Evolutionary conservation across 2,113 vertebrate species (phyloP).

Genomic region (Lepidothrix coronata): DNA sequence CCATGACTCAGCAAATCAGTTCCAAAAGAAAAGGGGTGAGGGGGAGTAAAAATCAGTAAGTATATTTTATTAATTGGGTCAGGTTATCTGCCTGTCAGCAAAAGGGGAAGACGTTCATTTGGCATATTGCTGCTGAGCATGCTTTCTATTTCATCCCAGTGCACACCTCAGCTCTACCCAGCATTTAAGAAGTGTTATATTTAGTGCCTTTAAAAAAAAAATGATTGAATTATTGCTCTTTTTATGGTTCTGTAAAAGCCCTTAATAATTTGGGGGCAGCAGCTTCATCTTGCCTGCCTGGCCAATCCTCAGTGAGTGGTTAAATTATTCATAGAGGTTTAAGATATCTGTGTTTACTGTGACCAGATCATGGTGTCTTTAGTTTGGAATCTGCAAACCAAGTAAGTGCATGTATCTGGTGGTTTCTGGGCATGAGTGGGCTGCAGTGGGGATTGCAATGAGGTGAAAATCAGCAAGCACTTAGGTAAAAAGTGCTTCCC

Average conservation of each 20-base stretch:
- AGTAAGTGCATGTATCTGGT: not conserved
- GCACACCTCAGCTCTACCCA: slow-evolving; percentile 37
- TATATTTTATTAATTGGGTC: slow-evolving; percentile 55
- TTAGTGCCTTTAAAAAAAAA: slow-evolving; percentile 58
- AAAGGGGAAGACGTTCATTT: not conserved
- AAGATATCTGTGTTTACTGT: slow-evolving; percentile 58
- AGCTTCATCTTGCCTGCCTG: slow-evolving; percentile 33
- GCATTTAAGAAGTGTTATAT: slow-evolving; percentile 70
- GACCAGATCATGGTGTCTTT: not conserved
- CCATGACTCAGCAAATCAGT: not conserved
- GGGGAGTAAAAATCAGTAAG: not conserved
- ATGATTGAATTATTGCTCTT: slow-evolving; percentile 72
- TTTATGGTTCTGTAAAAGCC: slow-evolving; percentile 75
- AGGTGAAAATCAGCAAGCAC: rapidly evolving
- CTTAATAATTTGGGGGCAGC: slow-evolving; percentile 74
- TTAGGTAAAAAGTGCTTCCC: not conserved
- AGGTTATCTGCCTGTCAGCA: slow-evolving; percentile 42
- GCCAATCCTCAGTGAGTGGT: slow-evolving; percentile 11
- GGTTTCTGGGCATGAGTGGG: not conserved
- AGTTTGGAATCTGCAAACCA: not conserved
- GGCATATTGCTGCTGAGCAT: slow-evolving; percentile 42
- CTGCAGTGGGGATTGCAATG: not conserved
- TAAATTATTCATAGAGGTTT: slow-evolving; percentile 70
- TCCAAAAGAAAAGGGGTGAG: rapidly evolving
- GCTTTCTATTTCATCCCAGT: slow-evolving; percentile 28